Conservation (phyloP, 2,888 invertebrate species). For the Nycteola revayana region DNA sequence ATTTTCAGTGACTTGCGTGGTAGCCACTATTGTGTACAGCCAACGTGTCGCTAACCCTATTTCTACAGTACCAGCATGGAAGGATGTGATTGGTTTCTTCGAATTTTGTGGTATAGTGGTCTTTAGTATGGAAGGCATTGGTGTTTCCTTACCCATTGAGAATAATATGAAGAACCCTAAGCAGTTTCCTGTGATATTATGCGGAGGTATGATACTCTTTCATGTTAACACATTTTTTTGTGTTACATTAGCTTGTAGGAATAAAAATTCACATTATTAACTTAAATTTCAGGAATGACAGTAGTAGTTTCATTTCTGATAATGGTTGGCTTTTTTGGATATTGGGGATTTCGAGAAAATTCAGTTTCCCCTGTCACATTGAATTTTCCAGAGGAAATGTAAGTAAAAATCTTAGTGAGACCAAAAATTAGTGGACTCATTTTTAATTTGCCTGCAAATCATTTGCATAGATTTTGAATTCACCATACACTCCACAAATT, state of each 20-base stretch:
- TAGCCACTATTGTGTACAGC: constrained; percentile 64
- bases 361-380: constrained; percentile 63
- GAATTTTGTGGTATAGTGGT: constrained; percentile 83
- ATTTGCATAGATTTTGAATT: too few species aligned
- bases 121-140: constrained; percentile 81
- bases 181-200: constrained; percentile 53
- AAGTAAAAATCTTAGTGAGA: too few species aligned
- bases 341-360: constrained; percentile 68
- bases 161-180: constrained; percentile 71
- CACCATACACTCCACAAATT: too few species aligned
- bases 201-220: constrained; percentile 46
- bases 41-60: constrained; percentile 46
- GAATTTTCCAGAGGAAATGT: constrained; percentile 65
- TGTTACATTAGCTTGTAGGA: too few species aligned
- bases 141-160: constrained; percentile 69
- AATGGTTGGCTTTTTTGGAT: constrained; percentile 69
- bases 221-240: not conserved
- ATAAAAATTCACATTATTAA: constrained; percentile 6
- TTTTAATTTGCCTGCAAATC: too few species aligned
- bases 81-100: constrained; percentile 57
- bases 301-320: constrained; percentile 62
- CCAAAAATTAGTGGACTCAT: too few species aligned
- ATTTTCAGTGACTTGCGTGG: constrained; percentile 63
- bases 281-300: constrained; percentile 52
- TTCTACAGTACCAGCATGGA: constrained; percentile 56